These are phyloP conservation scores for Ammodytes marinus DNA, from an alignment of 2,113 vertebrate genomes.

Conservation along the genomic window DNA sequence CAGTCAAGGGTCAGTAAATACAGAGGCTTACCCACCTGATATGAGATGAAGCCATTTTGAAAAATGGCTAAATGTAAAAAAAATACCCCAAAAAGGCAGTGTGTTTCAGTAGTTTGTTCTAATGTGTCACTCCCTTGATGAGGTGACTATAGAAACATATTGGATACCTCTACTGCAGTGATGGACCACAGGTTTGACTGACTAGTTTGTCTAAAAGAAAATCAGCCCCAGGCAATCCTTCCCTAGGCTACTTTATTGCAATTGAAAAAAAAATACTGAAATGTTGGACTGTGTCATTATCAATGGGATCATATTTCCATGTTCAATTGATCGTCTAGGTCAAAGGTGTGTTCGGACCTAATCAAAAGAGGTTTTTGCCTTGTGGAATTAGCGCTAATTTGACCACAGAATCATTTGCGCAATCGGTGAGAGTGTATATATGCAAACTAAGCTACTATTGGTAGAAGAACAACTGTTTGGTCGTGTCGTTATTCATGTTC, in stretches of 20 bases:
- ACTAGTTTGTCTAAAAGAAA: background rate
- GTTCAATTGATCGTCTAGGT: background rate
- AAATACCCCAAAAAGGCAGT: background rate
- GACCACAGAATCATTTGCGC: background rate
- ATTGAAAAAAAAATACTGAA: background rate
- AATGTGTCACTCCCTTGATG: background rate
- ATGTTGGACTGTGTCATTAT: background rate
- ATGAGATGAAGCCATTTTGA: background rate
- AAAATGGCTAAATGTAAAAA: too few species aligned
- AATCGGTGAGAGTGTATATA: background rate
- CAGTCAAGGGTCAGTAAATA: constrained; percentile 13
- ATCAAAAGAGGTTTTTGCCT: background rate
- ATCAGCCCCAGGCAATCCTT: background rate
- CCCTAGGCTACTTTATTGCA: background rate
- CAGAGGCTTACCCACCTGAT: background rate
- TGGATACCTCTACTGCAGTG: background rate
- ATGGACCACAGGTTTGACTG: background rate
- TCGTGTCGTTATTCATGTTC: constrained; percentile 16
- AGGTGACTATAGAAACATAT: background rate
- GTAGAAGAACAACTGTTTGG: constrained; percentile 12
- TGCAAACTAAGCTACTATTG: constrained; percentile 14
- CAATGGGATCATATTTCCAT: background rate
- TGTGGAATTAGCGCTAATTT: background rate
- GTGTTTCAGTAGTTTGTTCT: background rate
- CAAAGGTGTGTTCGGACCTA: background rate